Evolutionary conservation across 2,113 vertebrate genomes (phyloP).

Genomic region (Microtus richardsoni): DNA sequence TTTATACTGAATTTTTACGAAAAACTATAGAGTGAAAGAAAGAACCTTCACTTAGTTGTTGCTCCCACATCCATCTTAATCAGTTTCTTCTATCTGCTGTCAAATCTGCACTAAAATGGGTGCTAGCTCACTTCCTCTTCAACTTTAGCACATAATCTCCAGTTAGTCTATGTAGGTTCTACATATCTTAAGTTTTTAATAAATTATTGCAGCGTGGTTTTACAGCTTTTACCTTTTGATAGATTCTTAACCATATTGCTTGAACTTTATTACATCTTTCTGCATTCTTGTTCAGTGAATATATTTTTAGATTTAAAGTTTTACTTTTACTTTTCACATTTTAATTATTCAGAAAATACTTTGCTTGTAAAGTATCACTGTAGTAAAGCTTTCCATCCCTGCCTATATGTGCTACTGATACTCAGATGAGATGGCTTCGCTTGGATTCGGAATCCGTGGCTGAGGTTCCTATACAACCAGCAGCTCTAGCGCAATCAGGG

Average conservation of each 20-base stretch:
- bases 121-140: conserved; percentile 31
- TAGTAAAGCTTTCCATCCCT: conserved; percentile 20
- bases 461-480: neutral
- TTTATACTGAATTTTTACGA: neutral
- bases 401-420: conserved; percentile 31
- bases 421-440: conserved; percentile 54
- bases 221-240: conserved; percentile 12
- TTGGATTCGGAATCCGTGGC: neutral
- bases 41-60: neutral
- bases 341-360: conserved; percentile 36
- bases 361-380: conserved; percentile 53
- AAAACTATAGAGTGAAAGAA: neutral
- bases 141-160: conserved; percentile 1
- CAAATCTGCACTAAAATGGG: conserved; percentile 42
- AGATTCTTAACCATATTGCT: conserved; percentile 43
- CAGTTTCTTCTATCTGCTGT: conserved; percentile 29
- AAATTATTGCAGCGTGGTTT: conserved; percentile 23
- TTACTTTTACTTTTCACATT: conserved; percentile 47
- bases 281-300: conserved; percentile 39
- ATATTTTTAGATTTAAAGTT: conserved; percentile 56
- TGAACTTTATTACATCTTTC: conserved; percentile 51
- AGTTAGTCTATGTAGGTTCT: conserved; percentile 25
- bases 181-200: conserved; percentile 16
- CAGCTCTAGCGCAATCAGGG: conserved; percentile 9
- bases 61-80: neutral